Evolutionary conservation across 2,888 invertebrate species (phyloP), one percentile per base, ranked within the genome.

Genomic region (Parasteatoda lunata): DNA sequence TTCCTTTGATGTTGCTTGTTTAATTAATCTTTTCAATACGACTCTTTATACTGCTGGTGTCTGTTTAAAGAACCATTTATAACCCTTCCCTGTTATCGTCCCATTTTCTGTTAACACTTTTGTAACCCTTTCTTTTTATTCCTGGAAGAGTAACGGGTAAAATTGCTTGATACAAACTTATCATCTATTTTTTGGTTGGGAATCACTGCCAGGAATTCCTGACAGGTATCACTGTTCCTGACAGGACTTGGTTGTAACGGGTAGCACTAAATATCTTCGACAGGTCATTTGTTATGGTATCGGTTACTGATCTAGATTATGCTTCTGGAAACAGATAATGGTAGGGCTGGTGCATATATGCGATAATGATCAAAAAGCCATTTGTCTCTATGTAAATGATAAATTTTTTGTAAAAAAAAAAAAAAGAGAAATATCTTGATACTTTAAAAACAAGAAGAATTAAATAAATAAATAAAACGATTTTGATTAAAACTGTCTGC

Each of bases 171-270:
- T 59, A 11, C 30, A 13, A 51, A 30, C 59, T 83, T 65, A 77
- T 77, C 83, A 77, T 77, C 71, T 71, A 77, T 83, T 83, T 77
- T 71, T 77, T 52, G 52, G 47, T 54, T 15, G 13, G 71, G 77
- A 72, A 77, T 83, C 83, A 71, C 71, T 77, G 77, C 77, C 77
- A 71, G 76, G 15, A 52, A 47, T 52, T 66, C 5, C 49, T 77
- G 83, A 83, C 83, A 77, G 83, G 83, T 83, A 83, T 83, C 77
- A 83, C 83, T 83, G 83, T 83, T 68, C 77, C 83, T 71, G 71
- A 77, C 77, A 77, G 66, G 65, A 47, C 48, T 48, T 11, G 51
- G 71, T 59, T 70, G 71, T 77, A 77, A 72, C 77, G 65, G 47
- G 45, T 15, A 83, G 52, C 47, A 15, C 77, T 83, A 77, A 83